Conservation (phyloP, 2,888 invertebrate genomes). For the Drosophila antonietae region DNA sequence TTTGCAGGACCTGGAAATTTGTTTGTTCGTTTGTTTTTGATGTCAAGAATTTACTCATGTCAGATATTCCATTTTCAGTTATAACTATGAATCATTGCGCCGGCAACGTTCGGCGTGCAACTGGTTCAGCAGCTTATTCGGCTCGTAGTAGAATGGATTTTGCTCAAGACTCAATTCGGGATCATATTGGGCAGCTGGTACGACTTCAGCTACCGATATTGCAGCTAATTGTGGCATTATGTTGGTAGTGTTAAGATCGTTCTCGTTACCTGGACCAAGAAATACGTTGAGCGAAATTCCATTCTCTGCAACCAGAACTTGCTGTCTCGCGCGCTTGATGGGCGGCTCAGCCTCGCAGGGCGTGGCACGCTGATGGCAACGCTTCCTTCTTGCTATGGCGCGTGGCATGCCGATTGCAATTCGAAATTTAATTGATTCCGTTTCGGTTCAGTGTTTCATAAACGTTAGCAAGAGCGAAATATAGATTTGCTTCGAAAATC, state of each 20-base stretch:
- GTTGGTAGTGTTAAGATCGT: background rate
- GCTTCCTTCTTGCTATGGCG: background rate
- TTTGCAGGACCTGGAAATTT: background rate
- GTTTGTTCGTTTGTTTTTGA: too few relatives aligned
- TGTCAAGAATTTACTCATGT: background rate
- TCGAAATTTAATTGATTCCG: background rate
- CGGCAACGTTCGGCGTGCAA: constrained; percentile 26
- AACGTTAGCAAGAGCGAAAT: background rate
- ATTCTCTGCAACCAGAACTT: background rate
- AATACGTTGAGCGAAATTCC: background rate
- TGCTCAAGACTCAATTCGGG: constrained; percentile 27
- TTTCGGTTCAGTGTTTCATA: background rate
- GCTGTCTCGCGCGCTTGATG: background rate
- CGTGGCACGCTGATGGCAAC: background rate
- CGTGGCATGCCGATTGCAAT: background rate
- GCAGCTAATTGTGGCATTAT: background rate
- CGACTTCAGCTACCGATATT: background rate
- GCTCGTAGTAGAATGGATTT: constrained; percentile 45
- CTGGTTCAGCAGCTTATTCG: constrained; percentile 22
- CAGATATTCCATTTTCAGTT: too few relatives aligned
- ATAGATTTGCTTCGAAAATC: background rate
- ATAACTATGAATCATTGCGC: background rate
- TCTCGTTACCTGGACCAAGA: background rate
- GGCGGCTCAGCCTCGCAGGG: constrained; percentile 5
- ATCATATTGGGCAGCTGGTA: background rate